Base-by-base conservation (phyloP, 2,888 invertebrate species). In the Liodrosophila aerea region DNA sequence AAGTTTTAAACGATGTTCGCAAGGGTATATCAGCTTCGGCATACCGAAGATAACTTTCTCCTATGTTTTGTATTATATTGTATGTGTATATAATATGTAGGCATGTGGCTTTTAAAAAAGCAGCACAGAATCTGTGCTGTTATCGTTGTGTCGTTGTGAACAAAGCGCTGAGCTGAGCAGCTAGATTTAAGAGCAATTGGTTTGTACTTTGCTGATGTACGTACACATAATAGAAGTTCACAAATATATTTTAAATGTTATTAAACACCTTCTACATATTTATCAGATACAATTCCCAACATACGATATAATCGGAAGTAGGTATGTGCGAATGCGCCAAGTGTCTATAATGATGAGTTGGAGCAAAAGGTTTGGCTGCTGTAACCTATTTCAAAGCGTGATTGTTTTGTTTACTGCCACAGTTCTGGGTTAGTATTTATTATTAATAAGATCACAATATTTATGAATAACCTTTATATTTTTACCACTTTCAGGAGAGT, bases 401-500 rank as follows among this genome's bases (percentile, higher is more conserved):
- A n/a, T n/a, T n/a, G n/a, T n/a, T n/a, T n/a, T n/a, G n/a, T n/a
- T 22, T 22, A 22, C 22, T 22, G 5, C n/a, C n/a, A 22, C 22
- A 22, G 22, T 22, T 22, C 3, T 22, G 22, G 22, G 22, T 22
- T 22, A 22, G 22, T 22, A 22, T 22, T 22, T 4, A 2, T 22
- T 4, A 22, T 4, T 22, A 22, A 5, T 2, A 5, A 5, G 2
- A 5, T 22, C 22, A 22, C n/a, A 22, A 22, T 22, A 5, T 5
- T 4, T 2, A 30, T 30, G 30, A 2, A 30, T 30, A 30, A n/a
- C 7, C 2, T 9, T 30, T 3, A 9, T 30, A n/a, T 11, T 22
- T 1, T 22, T 11, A 11, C 4, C 11, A 11, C 12, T 85, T 73
- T 31, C 56, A 89, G 89, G 75, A 56, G 62, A 72, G 47, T 57